Percentiles rank a stretch among this genome's conserved stretches.
Evolutionary conservation across 2,113 vertebrate species (phyloP).

Genomic region (Barbus barbus): DNA sequence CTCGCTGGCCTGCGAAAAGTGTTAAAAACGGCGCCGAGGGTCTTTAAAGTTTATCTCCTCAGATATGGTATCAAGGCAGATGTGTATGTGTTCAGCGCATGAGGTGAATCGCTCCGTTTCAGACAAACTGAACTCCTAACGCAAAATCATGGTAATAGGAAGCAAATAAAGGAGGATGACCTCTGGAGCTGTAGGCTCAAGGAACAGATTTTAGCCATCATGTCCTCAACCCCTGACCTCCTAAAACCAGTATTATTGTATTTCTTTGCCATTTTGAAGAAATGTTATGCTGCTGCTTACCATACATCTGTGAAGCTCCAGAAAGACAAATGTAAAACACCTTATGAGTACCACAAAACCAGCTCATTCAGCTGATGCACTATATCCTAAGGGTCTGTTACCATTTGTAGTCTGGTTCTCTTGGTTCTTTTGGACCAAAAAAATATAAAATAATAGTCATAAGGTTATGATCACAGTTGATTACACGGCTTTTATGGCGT

Average conservation of each 20-base stretch:
- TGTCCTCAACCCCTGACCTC: background rate
- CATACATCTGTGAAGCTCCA: background rate
- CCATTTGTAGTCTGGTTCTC: too few relatives aligned
- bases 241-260: background rate
- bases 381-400: background rate
- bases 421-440: too few relatives aligned
- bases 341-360: background rate
- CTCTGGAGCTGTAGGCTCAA: background rate
- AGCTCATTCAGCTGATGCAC: too few relatives aligned
- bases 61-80: slow-evolving; percentile 56
- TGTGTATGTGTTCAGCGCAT: background rate
- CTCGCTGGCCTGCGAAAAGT: slow-evolving; percentile 42
- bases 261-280: background rate
- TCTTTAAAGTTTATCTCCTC: slow-evolving; percentile 59
- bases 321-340: background rate
- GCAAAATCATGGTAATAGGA: background rate
- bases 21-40: slow-evolving; percentile 62
- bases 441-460: too few relatives aligned
- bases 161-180: slow-evolving; percentile 13
- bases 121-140: slow-evolving; percentile 11
- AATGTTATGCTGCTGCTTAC: background rate
- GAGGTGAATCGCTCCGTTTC: background rate
- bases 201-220: background rate
- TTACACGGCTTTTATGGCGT: too few relatives aligned
- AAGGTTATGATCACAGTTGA: too few relatives aligned